A percentile compares a stretch with the other conserved stretches of the same genome.
These are phyloP conservation scores for Eupithecia tripunctaria DNA, from an alignment of 2,888 invertebrate genomes.

Conservation along the genomic window DNA sequence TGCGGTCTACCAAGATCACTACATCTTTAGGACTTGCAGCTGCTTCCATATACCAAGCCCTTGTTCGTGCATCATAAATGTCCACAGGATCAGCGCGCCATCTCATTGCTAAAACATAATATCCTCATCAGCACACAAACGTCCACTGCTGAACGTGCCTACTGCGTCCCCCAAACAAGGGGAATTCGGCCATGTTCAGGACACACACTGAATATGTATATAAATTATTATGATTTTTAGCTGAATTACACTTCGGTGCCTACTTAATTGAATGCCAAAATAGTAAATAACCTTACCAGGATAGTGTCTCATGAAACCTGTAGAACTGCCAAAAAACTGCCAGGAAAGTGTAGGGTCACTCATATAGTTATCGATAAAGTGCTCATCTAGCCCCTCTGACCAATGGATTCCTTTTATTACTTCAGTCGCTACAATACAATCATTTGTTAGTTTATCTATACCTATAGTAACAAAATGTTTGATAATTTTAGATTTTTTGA, in stretches of 20 bases:
- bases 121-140: too few species aligned
- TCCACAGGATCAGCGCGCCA: slow-evolving; percentile 94
- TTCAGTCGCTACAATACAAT: slow-evolving; percentile 86
- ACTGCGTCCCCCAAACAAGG: too few species aligned
- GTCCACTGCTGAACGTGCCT: too few species aligned
- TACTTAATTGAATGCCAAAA: not conserved
- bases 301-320: slow-evolving; percentile 98
- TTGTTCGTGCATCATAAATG: slow-evolving; percentile 96
- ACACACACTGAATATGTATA: too few species aligned
- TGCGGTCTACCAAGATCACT: slow-evolving; percentile 92
- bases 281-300: slow-evolving; percentile 86
- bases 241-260: too few species aligned
- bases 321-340: slow-evolving; percentile 99
- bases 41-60: slow-evolving; percentile 99
- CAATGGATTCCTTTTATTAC: slow-evolving; percentile 97
- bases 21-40: slow-evolving; percentile 98
- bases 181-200: too few species aligned
- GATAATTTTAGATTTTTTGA: not conserved
- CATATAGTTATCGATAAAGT: slow-evolving; percentile 94
- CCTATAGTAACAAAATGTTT: not conserved
- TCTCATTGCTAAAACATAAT: slow-evolving; percentile 85
- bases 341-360: slow-evolving; percentile 95
- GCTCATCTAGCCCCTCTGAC: slow-evolving; percentile 96
- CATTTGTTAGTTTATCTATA: not conserved
- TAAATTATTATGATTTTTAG: too few species aligned